Evolutionary conservation across 2,113 vertebrate species (phyloP).

Genomic region (Nasalis larvatus): DNA sequence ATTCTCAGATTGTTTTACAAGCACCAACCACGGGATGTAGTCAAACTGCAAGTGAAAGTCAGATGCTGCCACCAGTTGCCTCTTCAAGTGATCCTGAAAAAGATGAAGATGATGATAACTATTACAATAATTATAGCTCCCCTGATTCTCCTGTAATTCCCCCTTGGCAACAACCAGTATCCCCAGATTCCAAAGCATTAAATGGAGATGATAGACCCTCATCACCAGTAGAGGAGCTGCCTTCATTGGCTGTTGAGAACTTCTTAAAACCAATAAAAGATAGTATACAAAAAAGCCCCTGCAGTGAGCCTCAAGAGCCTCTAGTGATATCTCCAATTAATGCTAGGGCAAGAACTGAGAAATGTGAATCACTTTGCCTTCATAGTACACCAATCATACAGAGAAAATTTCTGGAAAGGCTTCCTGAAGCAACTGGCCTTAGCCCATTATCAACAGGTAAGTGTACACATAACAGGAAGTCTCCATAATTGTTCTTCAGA

Average conservation of each 20-base stretch:
- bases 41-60: slow-evolving; percentile 74
- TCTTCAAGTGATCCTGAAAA: slow-evolving; percentile 74
- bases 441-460: slow-evolving; percentile 91
- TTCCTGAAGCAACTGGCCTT: slow-evolving; percentile 85
- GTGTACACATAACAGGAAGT: slow-evolving; percentile 31
- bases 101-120: slow-evolving; percentile 79
- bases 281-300: slow-evolving; percentile 52
- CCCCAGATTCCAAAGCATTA: slow-evolving; percentile 81
- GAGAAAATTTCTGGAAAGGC: slow-evolving; percentile 74
- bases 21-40: slow-evolving; percentile 61
- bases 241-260: slow-evolving; percentile 52
- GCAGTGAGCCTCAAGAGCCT: slow-evolving; percentile 51
- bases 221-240: slow-evolving; percentile 73
- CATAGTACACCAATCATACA: slow-evolving; percentile 91
- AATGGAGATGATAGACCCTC: slow-evolving; percentile 74
- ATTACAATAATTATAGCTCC: slow-evolving; percentile 82
- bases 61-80: slow-evolving; percentile 50
- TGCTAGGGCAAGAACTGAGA: slow-evolving; percentile 69
- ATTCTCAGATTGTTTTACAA: slow-evolving; percentile 76
- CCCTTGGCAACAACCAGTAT: slow-evolving; percentile 89
- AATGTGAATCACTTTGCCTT: slow-evolving; percentile 79
- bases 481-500: not conserved
- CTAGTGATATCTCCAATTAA: slow-evolving; percentile 78
- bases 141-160: slow-evolving; percentile 89
- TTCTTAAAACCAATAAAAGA: slow-evolving; percentile 72